Percentiles rank a stretch among this genome's conserved stretches.
Evolutionary conservation across 1,140 invertebrate species (phyloP).

Genomic region (Harpegnathos saltator): DNA sequence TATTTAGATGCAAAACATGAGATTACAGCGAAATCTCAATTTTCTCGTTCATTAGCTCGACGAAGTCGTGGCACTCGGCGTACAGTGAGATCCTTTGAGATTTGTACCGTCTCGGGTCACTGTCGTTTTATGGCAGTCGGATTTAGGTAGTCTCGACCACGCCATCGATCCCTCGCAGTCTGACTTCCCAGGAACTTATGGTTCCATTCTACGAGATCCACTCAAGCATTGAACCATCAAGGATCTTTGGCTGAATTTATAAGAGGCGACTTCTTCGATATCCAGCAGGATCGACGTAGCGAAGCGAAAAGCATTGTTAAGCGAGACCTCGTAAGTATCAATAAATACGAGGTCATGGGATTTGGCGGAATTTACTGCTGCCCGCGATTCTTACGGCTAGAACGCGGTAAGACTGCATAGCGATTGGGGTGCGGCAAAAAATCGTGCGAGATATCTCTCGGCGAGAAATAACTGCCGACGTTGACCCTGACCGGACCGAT

Average conservation of each 20-base stretch:
- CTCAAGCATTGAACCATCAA: slow-evolving; percentile 46
- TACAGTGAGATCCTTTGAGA: not conserved
- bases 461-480: slow-evolving; percentile 50
- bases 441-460: slow-evolving; percentile 48
- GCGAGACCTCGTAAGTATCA: slow-evolving; percentile 60
- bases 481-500: slow-evolving; percentile 42
- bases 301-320: slow-evolving; percentile 65
- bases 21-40: too few relatives aligned
- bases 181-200: slow-evolving; percentile 47
- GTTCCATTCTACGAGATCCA: slow-evolving; percentile 59
- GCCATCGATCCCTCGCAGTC: slow-evolving; percentile 27
- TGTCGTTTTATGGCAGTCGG: slow-evolving; percentile 22
- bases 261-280: slow-evolving; percentile 57
- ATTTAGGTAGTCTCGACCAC: slow-evolving; percentile 23
- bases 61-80: not conserved
- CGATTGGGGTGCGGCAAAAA: slow-evolving; percentile 47
- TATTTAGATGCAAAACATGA: too few relatives aligned
- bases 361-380: slow-evolving; percentile 57
- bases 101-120: not conserved
- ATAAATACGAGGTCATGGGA: slow-evolving; percentile 69
- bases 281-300: slow-evolving; percentile 44
- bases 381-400: slow-evolving; percentile 59
- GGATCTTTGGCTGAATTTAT: slow-evolving; percentile 62
- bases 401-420: slow-evolving; percentile 17
- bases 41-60: not conserved